Evolutionary conservation across 2,113 vertebrate genomes (phyloP).

Genomic region (Gobio gobio): DNA sequence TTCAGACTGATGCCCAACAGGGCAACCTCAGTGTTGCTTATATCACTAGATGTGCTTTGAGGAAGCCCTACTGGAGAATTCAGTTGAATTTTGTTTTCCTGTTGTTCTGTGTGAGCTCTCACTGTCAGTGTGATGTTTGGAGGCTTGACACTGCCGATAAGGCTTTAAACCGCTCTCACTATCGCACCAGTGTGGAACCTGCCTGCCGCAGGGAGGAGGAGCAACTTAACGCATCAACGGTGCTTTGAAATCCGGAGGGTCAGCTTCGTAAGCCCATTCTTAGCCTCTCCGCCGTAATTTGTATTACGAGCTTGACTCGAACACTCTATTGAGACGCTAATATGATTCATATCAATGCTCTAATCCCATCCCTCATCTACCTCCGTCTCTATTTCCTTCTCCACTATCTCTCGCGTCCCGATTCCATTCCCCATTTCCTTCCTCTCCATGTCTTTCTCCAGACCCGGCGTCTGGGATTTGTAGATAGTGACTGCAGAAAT

Average conservation of each 20-base stretch:
- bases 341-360: constrained; percentile 29
- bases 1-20: neutral
- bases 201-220: constrained; percentile 23
- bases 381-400: neutral
- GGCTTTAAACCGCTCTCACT: constrained; percentile 22
- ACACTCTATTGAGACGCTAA: constrained; percentile 22
- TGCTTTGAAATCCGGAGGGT: constrained; percentile 26
- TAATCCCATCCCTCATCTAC: constrained; percentile 9
- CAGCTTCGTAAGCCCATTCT: constrained; percentile 16
- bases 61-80: constrained; percentile 21
- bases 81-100: constrained; percentile 21
- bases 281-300: constrained; percentile 30
- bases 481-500: constrained; percentile 29
- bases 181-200: neutral
- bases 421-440: neutral
- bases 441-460: constrained; percentile 7
- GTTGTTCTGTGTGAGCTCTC: constrained; percentile 23
- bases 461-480: constrained; percentile 13
- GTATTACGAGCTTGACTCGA: neutral
- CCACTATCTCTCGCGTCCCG: neutral
- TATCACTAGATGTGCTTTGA: neutral
- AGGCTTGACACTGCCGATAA: constrained; percentile 28
- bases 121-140: constrained; percentile 5
- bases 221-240: constrained; percentile 11
- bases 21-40: neutral